Percentiles rank a stretch among this genome's conserved stretches.
phyloP scores from a whole-genome alignment of 2,797 vertebrate species.

The Hafferia zeledoni region DNA sequence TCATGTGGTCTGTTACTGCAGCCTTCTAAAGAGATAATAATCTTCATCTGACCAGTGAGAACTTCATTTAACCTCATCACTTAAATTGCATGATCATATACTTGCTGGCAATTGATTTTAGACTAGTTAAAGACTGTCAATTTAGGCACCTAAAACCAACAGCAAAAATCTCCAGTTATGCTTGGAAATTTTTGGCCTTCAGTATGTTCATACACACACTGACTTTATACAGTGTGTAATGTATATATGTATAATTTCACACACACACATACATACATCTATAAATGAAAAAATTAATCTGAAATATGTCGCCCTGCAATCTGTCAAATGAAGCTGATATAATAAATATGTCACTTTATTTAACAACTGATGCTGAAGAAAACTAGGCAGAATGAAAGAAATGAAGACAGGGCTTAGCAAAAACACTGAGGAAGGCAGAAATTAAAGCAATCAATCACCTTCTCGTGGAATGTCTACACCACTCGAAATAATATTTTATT shows the following conservation, averaged over 20 bases:
- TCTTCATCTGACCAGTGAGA: neutral
- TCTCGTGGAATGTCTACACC: conserved; percentile 57
- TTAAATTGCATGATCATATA: neutral
- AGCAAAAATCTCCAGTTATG: neutral
- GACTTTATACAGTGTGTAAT: neutral
- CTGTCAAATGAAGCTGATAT: conserved; percentile 76
- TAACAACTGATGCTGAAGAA: conserved; percentile 71
- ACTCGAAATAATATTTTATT: conserved; percentile 76
- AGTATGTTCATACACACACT: neutral
- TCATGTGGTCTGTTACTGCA: neutral
- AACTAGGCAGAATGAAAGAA: conserved; percentile 64
- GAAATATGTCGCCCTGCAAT: conserved; percentile 46
- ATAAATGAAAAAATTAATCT: conserved; percentile 56
- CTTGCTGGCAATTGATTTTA: neutral
- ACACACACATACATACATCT: neutral
- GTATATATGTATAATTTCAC: conserved; percentile 24
- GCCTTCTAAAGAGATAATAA: neutral
- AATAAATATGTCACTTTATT: conserved; percentile 77
- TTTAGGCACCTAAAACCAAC: neutral
- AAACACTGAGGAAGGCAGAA: conserved; percentile 71
- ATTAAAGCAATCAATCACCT: conserved; percentile 78
- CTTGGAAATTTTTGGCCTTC: neutral
- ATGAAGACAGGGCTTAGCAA: conserved; percentile 61
- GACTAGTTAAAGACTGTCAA: neutral
- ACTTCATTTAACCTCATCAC: neutral